Base-by-base conservation (phyloP, 2,888 invertebrate species). In the Mesopsocus fuscifrons region DNA sequence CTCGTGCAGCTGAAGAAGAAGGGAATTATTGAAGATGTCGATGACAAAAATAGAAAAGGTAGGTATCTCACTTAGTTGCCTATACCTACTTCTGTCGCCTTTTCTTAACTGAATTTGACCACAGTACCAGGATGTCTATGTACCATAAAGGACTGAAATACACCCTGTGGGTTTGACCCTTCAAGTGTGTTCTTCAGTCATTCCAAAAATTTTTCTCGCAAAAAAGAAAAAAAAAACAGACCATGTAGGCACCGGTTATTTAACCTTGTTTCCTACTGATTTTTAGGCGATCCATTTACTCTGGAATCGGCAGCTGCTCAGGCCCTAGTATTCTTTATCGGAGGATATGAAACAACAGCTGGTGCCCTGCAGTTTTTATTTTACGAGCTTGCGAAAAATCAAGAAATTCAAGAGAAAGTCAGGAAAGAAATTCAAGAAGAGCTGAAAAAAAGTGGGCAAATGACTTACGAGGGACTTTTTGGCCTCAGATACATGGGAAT, bases 401-500 rank as follows among this genome's bases (percentile, higher is more conserved):
- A 17, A 11, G 44, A 46, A 18, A 43, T 44, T 8, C 46, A 46
- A 22, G 18, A 6, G 2, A 20, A 6, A 20, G 20, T 46, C 11
- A 30, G 41, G 15, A 16, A 44, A 22, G 41, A 41, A 20, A 41
- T 44, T 18, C 18, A 33, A 4, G 9, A 15, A 41, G 44, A 18
- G 5, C 9, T 41, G 4, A n/a, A 17, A 13, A 38, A 46, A 11
- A 44, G 48, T n/a, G 44, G 47, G 2, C 49, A 46, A 5, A 8
- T 53, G n/a, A 51, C 47, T 11, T 52, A 52, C 40, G 51, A 53
- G 15, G 41, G 49, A 4, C 32, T 54, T 8, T 40, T 41, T 17
- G 47, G 49, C 13, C 48, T 55, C 53, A 46, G 48, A 13, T 53
- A 52, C 46, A 38, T 55, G 44, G 54, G 54, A 45, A 48, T 44